Evolutionary conservation across 1,140 invertebrate genomes (phyloP), one percentile per base, ranked within the genome.

Genomic region (Muscidifurax raptorellus): DNA sequence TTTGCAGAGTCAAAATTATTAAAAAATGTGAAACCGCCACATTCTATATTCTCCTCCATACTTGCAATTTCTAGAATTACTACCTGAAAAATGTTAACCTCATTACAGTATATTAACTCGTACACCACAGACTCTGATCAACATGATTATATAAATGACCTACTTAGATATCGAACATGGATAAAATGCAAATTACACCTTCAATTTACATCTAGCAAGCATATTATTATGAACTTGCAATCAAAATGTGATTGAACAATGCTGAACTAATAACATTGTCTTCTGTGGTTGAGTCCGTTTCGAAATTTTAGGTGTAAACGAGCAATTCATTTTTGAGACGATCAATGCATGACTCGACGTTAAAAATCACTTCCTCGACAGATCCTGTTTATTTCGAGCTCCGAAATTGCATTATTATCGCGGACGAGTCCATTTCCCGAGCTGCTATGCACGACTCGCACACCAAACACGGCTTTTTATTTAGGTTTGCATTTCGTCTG

Each of bases 1-100:
- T 98, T 98, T 52, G 97, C 97, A 36, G 97, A 98, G 91, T 98
- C 97, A 94, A 98, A 98, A 92, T 96, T 95, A 87, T 96, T 95
- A 87, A 95, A 95, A 93, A 97, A 97, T 86, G 93, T 92, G 92
- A 96, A 96, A 88, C 94, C 95, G 85, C 93, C 94, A 89, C 95
- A 95, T 88, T 90, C 89, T 67, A 94, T 93, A 85, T 91, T 92
- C 84, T 94, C 93, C 76, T 86, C 66, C 59, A 86, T 89, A n/a
- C 83, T 92, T 86, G 87, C 88, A 88, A 89, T 91, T 79, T 86
- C 18, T 80, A 25, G 36, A 40, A 40, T 82, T 30, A 67, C 72
- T 74, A 66, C 77, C 84, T 87, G 81, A 15, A 85, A 86, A 66
- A 86, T 59, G 2, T 83, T 71, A 71, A 71, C 52, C 44, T 64